Conservation (phyloP, 2,888 invertebrate species). For the Xylota sylvarum region DNA sequence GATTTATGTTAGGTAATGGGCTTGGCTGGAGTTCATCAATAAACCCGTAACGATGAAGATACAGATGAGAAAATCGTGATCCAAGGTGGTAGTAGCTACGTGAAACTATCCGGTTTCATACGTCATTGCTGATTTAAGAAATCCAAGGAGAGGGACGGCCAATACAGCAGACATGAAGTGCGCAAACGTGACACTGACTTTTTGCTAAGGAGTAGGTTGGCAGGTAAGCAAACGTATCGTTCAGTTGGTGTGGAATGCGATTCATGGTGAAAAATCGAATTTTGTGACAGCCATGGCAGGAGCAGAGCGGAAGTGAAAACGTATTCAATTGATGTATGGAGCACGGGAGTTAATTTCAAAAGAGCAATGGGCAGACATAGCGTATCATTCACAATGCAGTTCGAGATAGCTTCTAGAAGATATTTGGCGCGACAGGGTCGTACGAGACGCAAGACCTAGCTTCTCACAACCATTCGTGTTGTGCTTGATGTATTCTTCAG, state of each 20-base stretch:
- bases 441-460: too few relatives aligned
- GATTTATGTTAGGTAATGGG: slow-evolving; percentile 14
- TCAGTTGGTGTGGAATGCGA: slow-evolving; percentile 13
- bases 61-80: slow-evolving; percentile 15
- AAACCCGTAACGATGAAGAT: not conserved
- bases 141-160: slow-evolving; percentile 11
- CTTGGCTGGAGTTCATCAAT: slow-evolving; percentile 2
- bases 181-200: slow-evolving; percentile 17
- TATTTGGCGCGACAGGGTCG: too few relatives aligned
- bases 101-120: slow-evolving; percentile 22
- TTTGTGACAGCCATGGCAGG: slow-evolving; percentile 17
- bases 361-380: not conserved
- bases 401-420: too few relatives aligned
- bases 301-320: slow-evolving; percentile 28
- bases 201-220: not conserved
- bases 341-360: not conserved
- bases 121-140: not conserved
- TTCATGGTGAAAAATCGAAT: slow-evolving; percentile 40
- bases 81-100: not conserved
- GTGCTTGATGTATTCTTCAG: too few relatives aligned
- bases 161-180: not conserved
- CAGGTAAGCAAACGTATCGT: not conserved
- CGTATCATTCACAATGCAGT: not conserved
- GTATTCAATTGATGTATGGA: not conserved
- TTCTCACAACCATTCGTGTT: too few relatives aligned